Percentiles rank a stretch among this genome's conserved stretches.
phyloP scores from a whole-genome alignment of 1,140 invertebrate species.

The Notospermus geniculatus region DNA sequence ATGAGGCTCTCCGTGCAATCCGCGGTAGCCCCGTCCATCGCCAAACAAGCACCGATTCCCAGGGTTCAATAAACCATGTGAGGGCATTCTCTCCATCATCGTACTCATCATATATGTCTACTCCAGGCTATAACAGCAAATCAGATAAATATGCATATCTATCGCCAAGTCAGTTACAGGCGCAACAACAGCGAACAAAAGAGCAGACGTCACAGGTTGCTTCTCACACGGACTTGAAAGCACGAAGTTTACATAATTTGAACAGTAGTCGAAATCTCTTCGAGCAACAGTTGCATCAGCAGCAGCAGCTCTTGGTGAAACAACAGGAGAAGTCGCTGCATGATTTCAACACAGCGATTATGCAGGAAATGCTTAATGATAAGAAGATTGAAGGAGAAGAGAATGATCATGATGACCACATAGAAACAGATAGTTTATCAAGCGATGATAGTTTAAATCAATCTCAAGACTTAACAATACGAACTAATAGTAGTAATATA shows the following conservation, averaged over 20 bases:
- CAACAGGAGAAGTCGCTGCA: conserved; percentile 38
- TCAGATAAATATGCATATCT: not conserved
- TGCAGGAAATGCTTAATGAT: conserved; percentile 32
- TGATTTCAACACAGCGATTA: conserved; percentile 37
- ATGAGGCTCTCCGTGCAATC: conserved; percentile 16
- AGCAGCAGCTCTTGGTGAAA: conserved; percentile 30
- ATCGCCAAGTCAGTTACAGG: not conserved
- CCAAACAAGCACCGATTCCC: not conserved
- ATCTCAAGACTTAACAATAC: not conserved
- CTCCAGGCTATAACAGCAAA: not conserved
- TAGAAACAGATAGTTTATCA: conserved; percentile 32
- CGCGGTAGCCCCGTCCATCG: conserved; percentile 9
- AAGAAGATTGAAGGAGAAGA: conserved; percentile 14
- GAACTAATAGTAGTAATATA: no score
- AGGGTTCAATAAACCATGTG: conserved; percentile 1
- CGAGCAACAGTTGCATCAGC: conserved; percentile 45
- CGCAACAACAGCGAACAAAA: conserved; percentile 16
- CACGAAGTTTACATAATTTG: conserved; percentile 36
- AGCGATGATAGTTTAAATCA: conserved; percentile 40
- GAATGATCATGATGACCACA: conserved; percentile 6
- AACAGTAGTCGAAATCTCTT: conserved; percentile 39
- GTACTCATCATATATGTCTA: conserved; percentile 19
- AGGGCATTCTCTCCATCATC: conserved; percentile 1
- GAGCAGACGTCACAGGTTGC: conserved; percentile 13
- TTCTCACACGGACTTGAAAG: conserved; percentile 27